Evolutionary conservation across 1,140 invertebrate genomes (phyloP), one percentile per base, ranked within the genome.

Genomic region (Meloidogyne hapla): DNA sequence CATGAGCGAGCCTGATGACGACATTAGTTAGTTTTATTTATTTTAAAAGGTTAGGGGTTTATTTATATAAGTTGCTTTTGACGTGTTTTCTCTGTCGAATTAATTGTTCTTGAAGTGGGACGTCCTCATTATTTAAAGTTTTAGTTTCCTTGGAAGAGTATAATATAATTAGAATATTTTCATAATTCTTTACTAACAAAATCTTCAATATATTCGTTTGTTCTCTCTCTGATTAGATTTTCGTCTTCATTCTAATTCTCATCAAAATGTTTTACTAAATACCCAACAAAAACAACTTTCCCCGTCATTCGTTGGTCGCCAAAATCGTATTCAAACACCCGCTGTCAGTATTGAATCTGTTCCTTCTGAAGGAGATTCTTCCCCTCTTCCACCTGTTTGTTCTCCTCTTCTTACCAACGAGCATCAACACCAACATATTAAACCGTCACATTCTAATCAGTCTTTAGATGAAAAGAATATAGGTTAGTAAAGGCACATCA

Each of bases 1-100:
- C 61, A 84, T 85, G 83, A 81, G 73, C 63, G 84, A 81, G 12
- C 85, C 84, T 10, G 84, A 85, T 48, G 84, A 85, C 42, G 84
- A 85, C 66, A 66, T 79, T 66, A 85, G 84, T 85, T 69, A 74
- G 85, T 83, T 78, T 76, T 26, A 2, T 62, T 13, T 23, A n/a
- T 28, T 18, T 38, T 12, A 65, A 15, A 18, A 23, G 8, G n/a
- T 10, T 26, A 3, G 10, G 26, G 21, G 62, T 18, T n/a, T 4
- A 25, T n/a, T 18, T n/a, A 62, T 4, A 62, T 38, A 38, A 4
- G n/a, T n/a, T 33, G 25, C 23, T 40, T 70, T 70, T 70, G 67
- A 0, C n/a, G 38, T 0, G 13, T 56, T 15, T n/a, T 15, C 13
- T 56, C 28, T 48, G 25, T 28, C n/a, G 9, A 23, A 40, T 23